These are phyloP conservation scores for Stenichneumon culpator DNA, from an alignment of 2,888 invertebrate genomes.

Conservation along the genomic window DNA sequence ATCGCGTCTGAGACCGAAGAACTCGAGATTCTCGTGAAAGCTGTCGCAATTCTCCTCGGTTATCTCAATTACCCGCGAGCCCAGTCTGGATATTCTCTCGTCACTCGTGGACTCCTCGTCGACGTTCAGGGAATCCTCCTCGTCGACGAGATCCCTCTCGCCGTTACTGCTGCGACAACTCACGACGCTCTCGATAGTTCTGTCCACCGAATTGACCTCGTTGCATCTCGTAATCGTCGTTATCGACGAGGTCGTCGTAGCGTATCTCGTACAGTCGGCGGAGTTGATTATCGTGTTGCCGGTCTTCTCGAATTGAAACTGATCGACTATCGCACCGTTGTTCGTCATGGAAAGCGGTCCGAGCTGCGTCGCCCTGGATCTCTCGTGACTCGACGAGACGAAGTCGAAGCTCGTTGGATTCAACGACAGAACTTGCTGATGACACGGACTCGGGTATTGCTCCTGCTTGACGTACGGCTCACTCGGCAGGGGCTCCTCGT, in stretches of 20 bases:
- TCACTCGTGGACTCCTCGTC: conserved; percentile 69
- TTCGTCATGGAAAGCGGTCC: conserved; percentile 37
- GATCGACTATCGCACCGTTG: conserved; percentile 22
- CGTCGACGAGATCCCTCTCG: conserved; percentile 61
- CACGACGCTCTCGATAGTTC: conserved; percentile 80
- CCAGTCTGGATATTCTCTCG: conserved; percentile 70
- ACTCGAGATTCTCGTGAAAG: conserved; percentile 82
- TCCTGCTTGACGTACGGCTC: conserved; percentile 80
- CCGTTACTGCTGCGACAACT: conserved; percentile 72
- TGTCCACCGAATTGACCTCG: conserved; percentile 78
- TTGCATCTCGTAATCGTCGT: conserved; percentile 67
- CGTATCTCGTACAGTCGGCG: conserved; percentile 79
- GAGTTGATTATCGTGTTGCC: conserved; percentile 79
- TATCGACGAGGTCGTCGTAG: conserved; percentile 73
- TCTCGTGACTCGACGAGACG: conserved; percentile 74
- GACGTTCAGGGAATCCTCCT: conserved; percentile 65
- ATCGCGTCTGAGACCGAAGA: conserved; percentile 79
- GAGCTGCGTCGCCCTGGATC: conserved; percentile 29
- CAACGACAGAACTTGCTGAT: conserved; percentile 74
- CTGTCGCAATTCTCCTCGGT: conserved; percentile 83
- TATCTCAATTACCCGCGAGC: conserved; percentile 80
- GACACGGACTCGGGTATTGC: conserved; percentile 78
- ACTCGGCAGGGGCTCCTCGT: conserved; percentile 75
- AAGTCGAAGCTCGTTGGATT: conserved; percentile 79
- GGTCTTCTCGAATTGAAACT: conserved; percentile 72